phyloP scores from a whole-genome alignment of 2,797 vertebrate species.

The Macrochelys suwanniensis region DNA sequence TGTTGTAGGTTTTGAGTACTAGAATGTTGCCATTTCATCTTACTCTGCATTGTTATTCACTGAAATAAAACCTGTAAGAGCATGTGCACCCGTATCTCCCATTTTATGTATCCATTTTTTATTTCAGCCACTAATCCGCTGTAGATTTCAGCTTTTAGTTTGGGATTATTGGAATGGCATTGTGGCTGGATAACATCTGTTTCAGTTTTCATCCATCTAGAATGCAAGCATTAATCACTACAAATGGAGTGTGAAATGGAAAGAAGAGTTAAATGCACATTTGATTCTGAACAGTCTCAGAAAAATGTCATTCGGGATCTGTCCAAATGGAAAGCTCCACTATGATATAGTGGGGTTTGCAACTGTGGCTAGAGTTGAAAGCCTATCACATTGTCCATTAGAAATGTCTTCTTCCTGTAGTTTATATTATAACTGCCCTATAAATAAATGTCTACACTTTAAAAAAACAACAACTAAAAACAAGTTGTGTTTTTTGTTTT shows the following conservation, averaged over 20 bases:
- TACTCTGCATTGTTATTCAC: slow-evolving; percentile 56
- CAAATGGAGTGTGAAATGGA: slow-evolving; percentile 74
- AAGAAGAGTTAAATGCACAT: slow-evolving; percentile 54
- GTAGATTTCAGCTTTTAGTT: slow-evolving; percentile 69
- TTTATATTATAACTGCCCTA: neutral
- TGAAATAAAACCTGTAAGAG: slow-evolving; percentile 47
- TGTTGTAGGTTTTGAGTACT: slow-evolving; percentile 12
- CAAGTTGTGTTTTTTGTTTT: neutral
- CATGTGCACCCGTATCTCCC: slow-evolving; percentile 17
- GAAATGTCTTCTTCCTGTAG: neutral
- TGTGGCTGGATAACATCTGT: slow-evolving; percentile 70
- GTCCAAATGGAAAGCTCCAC: neutral
- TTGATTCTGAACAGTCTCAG: slow-evolving; percentile 36
- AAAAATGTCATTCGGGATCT: slow-evolving; percentile 34
- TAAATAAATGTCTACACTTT: neutral
- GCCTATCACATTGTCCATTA: neutral
- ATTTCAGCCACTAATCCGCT: slow-evolving; percentile 65
- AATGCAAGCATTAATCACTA: slow-evolving; percentile 67
- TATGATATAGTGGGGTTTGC: neutral
- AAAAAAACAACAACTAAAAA: neutral
- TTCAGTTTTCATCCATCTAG: slow-evolving; percentile 65
- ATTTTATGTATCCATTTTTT: slow-evolving; percentile 61
- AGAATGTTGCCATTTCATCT: slow-evolving; percentile 71
- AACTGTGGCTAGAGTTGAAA: neutral
- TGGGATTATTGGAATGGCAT: slow-evolving; percentile 59